Conservation (phyloP, 92 coral and sea anemone species). For the Parazoanthus darwini region DNA sequence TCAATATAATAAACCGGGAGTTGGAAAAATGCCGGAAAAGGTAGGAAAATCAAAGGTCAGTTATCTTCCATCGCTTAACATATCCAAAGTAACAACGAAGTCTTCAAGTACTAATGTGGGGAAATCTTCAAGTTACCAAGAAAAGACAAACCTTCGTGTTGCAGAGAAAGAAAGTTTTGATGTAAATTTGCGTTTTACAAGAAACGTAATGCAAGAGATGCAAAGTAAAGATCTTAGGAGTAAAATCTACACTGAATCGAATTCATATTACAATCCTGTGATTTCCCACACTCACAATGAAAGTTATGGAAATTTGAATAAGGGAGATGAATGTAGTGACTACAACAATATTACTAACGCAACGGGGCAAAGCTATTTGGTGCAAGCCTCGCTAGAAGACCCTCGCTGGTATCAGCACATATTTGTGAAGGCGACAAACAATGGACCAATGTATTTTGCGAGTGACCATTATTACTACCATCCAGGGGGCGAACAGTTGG, state of each 20-base stretch:
- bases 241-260: not conserved
- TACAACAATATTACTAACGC: slow-evolving; percentile 2
- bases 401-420: slow-evolving; percentile 42
- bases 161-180: slow-evolving; percentile 19
- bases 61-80: slow-evolving; percentile 7
- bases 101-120: not conserved
- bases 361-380: slow-evolving; percentile 27
- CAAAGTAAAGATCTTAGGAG: not conserved
- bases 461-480: slow-evolving; percentile 26
- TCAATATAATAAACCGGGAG: not conserved
- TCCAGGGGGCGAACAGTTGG: slow-evolving; percentile 14
- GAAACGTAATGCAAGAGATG: slow-evolving; percentile 32
- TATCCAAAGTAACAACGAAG: not conserved
- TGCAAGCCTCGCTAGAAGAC: slow-evolving; percentile 35
- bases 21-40: not conserved
- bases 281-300: not conserved
- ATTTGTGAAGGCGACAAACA: slow-evolving; percentile 7
- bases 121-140: not conserved
- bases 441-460: slow-evolving; percentile 20
- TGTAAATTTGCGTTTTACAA: slow-evolving; percentile 33
- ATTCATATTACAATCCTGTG: not conserved
- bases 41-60: not conserved
- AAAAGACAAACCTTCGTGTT: slow-evolving; percentile 2
- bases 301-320: not conserved
- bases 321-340: not conserved